phyloP scores from a whole-genome alignment of 2,113 vertebrate species.

The Prinia subflava region DNA sequence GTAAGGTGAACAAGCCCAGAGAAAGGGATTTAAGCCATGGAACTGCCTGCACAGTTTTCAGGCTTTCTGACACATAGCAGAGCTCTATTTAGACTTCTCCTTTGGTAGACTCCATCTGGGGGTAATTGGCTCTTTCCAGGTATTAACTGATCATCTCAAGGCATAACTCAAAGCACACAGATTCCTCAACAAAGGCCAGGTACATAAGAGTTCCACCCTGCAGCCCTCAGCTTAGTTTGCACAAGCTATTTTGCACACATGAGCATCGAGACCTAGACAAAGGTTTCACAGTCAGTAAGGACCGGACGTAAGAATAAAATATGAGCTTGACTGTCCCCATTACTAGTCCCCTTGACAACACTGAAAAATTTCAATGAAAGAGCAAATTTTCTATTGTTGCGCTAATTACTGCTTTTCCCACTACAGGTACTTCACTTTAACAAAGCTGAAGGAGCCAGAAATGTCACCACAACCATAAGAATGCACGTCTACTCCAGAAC shows the following conservation, averaged over 20 bases:
- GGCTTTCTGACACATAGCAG: not conserved
- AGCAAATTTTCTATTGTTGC: not conserved
- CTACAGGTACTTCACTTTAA: conserved; percentile 47
- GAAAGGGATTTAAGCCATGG: not conserved
- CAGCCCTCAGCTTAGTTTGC: not conserved
- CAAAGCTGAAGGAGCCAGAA: conserved; percentile 5
- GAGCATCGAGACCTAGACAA: not conserved
- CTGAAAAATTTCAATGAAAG: not conserved
- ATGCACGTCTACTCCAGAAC: conserved; percentile 35
- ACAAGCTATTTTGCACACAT: not conserved
- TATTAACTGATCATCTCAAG: not conserved
- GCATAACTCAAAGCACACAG: not conserved
- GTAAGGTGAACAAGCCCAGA: not conserved
- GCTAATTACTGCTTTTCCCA: not conserved
- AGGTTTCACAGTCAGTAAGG: not conserved
- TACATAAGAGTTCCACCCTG: not conserved
- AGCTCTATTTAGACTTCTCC: not conserved
- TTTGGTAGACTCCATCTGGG: not conserved
- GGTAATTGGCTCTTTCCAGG: not conserved
- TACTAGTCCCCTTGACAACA: not conserved
- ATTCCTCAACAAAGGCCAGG: not conserved
- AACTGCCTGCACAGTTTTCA: not conserved
- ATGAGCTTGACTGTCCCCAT: not conserved
- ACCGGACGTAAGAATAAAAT: not conserved
- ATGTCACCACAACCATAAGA: conserved; percentile 23